Evolutionary conservation across 2,113 vertebrate genomes (phyloP).

Genomic region (Progne subis): DNA sequence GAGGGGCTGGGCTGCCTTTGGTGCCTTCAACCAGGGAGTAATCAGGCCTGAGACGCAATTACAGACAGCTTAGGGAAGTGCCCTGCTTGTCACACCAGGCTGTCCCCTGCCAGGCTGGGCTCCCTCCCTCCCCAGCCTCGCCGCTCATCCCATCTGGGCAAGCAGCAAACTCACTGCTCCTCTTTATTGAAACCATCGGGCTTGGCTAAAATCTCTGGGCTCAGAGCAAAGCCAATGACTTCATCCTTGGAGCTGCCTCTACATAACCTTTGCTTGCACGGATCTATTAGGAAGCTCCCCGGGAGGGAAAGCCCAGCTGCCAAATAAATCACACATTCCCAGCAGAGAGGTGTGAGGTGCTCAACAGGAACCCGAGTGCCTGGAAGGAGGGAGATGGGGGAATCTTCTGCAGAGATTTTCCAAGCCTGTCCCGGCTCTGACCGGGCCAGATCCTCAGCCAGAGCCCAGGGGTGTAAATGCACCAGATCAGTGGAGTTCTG

Average conservation of each 20-base stretch:
- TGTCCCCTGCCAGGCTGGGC: background rate
- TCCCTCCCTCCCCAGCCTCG: background rate
- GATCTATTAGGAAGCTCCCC: constrained; percentile 62
- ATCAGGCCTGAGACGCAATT: background rate
- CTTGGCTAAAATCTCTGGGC: constrained; percentile 48
- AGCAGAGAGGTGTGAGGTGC: constrained; percentile 35
- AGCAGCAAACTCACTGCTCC: background rate
- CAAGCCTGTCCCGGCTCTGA: background rate
- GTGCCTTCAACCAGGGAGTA: accelerated
- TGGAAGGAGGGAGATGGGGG: background rate
- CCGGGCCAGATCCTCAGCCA: background rate
- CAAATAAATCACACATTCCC: constrained; percentile 59
- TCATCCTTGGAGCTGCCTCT: constrained; percentile 63
- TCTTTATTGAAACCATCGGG: constrained; percentile 68
- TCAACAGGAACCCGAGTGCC: constrained; percentile 15
- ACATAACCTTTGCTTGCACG: constrained; percentile 8
- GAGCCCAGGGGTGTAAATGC: accelerated
- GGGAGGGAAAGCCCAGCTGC: constrained; percentile 36
- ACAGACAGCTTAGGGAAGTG: background rate
- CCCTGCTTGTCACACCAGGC: background rate
- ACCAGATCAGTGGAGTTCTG: background rate
- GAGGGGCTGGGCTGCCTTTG: background rate
- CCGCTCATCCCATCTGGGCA: constrained; percentile 6
- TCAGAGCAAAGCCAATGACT: constrained; percentile 60
- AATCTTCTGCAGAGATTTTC: constrained; percentile 22